Conservation (phyloP, 1,140 invertebrate species). For the Brachionus sp. region DNA sequence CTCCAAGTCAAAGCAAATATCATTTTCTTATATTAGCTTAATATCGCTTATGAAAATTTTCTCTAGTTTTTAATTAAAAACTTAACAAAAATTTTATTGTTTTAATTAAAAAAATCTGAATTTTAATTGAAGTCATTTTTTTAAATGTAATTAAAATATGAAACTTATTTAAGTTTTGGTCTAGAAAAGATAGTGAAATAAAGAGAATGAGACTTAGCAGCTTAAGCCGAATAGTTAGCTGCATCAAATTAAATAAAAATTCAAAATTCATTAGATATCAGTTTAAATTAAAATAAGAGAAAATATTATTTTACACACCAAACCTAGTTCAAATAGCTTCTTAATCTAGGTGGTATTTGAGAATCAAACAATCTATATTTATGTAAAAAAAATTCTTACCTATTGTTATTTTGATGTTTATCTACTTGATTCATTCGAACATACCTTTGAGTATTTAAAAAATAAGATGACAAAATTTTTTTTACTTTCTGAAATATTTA, state of each 20-base stretch:
- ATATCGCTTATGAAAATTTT: too few relatives aligned
- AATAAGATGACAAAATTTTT: neutral
- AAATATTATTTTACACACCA: neutral
- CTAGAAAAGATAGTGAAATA: too few relatives aligned
- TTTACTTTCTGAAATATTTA: neutral
- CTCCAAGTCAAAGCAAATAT: too few relatives aligned
- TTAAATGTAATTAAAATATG: too few relatives aligned
- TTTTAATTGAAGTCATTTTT: too few relatives aligned
- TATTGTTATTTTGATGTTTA: neutral
- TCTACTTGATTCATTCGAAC: neutral
- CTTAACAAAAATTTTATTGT: too few relatives aligned
- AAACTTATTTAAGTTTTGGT: too few relatives aligned
- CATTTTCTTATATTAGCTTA: too few relatives aligned
- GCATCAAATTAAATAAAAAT: neutral
- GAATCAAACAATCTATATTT: neutral
- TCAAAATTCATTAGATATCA: neutral
- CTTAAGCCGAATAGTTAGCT: neutral
- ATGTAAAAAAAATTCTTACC: neutral
- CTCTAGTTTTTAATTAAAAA: too few relatives aligned
- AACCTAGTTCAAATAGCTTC: neutral
- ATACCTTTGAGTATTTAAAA: neutral
- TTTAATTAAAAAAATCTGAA: too few relatives aligned
- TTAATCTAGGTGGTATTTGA: neutral
- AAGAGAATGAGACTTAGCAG: too few relatives aligned
- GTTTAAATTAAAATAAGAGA: neutral